Percentiles rank a stretch among this genome's conserved stretches.
Conservation (phyloP, 2,888 invertebrate species). For the Lasiommata megera region DNA sequence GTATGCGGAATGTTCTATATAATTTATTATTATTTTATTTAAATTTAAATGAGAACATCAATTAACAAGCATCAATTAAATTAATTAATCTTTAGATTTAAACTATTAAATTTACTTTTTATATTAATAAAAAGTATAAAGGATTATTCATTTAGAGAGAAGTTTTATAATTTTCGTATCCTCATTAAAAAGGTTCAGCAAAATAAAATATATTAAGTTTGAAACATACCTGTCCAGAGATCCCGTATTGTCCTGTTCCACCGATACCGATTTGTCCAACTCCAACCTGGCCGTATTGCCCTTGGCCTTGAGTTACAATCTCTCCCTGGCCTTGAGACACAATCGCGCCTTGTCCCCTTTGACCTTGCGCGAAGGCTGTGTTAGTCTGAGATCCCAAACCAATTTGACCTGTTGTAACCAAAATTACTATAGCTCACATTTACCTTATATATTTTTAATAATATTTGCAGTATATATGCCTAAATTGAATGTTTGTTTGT, state of each 20-base stretch:
- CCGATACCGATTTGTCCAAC: slow-evolving; percentile 29
- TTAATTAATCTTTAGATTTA: too few species aligned
- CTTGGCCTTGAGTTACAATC: slow-evolving; percentile 5
- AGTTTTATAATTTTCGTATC: too few species aligned
- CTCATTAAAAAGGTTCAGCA: too few species aligned
- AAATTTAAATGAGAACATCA: background rate
- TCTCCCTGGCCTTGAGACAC: background rate
- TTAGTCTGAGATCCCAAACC: slow-evolving; percentile 24
- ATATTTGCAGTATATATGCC: too few species aligned
- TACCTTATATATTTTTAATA: too few species aligned
- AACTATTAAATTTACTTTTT: too few species aligned
- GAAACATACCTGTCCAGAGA: slow-evolving; percentile 22
- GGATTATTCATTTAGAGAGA: too few species aligned
- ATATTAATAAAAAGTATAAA: too few species aligned
- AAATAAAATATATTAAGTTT: too few species aligned
- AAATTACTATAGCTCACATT: background rate
- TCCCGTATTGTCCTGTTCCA: slow-evolving; percentile 26
- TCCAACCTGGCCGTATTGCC: slow-evolving; percentile 23
- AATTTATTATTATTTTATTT: background rate
- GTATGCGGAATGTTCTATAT: background rate
- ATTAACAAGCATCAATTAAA: too few species aligned
- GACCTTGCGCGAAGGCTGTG: slow-evolving; percentile 23
- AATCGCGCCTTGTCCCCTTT: slow-evolving; percentile 9
- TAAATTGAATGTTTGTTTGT: too few species aligned
- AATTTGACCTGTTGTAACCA: slow-evolving; percentile 24